Percentiles rank a stretch among this genome's conserved stretches.
Conservation (phyloP, 2,888 invertebrate genomes). For the Habrosyne pyritoides region DNA sequence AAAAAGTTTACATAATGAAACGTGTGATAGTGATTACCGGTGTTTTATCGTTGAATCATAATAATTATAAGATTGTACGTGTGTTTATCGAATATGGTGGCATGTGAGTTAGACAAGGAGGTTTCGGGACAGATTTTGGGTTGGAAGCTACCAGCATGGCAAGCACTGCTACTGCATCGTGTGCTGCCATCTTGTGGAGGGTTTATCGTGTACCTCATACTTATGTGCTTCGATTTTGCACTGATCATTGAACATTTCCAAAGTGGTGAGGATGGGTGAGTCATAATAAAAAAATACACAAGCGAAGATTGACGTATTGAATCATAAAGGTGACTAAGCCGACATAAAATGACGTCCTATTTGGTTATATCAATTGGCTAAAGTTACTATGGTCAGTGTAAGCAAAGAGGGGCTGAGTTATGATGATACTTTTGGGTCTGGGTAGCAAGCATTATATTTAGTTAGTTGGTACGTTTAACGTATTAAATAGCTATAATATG, state of each 20-base stretch:
- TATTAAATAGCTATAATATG: no score
- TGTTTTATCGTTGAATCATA: conserved; percentile 17
- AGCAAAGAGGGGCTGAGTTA: no score
- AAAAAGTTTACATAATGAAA: background rate
- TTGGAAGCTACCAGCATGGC: conserved; percentile 71
- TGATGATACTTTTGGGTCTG: no score
- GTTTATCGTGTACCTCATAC: conserved; percentile 85
- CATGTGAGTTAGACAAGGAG: conserved; percentile 70
- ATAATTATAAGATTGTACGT: conserved; percentile 16
- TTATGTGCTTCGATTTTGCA: conserved; percentile 87
- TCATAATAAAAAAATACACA: conserved; percentile 22
- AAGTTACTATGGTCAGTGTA: no score
- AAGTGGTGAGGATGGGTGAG: conserved; percentile 82
- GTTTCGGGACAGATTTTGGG: conserved; percentile 72
- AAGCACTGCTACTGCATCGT: conserved; percentile 67
- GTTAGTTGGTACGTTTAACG: no score
- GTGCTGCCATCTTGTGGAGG: conserved; percentile 78
- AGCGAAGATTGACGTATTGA: no score
- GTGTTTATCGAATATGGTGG: conserved; percentile 57
- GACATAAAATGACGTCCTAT: no score
- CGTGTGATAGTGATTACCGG: background rate
- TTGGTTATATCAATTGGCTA: no score
- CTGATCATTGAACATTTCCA: conserved; percentile 86
- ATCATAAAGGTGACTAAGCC: no score
- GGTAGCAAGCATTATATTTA: no score